phyloP scores from a whole-genome alignment of 1,140 invertebrate genomes.

The Sweltsa coloradensis region DNA sequence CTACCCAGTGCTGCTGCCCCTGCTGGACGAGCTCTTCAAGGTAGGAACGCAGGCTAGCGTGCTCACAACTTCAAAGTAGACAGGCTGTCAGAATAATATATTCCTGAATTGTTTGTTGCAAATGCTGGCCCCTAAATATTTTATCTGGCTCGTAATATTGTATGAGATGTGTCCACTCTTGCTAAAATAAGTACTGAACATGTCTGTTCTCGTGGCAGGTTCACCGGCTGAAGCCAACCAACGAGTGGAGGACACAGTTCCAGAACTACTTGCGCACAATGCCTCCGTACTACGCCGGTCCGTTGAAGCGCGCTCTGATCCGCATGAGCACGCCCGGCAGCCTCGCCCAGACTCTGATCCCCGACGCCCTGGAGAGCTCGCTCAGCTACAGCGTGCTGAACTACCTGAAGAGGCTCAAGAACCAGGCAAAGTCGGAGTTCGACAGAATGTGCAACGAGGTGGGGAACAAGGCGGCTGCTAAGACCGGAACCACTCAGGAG shows the following conservation, averaged over 20 bases:
- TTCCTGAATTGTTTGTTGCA: too few species aligned
- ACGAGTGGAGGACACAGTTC: constrained; percentile 83
- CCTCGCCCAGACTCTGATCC: constrained; percentile 68
- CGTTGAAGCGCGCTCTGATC: constrained; percentile 76
- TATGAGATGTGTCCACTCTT: too few species aligned
- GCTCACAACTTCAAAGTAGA: too few species aligned
- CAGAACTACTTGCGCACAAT: constrained; percentile 89
- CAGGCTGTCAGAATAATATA: too few species aligned
- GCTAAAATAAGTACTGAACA: too few species aligned
- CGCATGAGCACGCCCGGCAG: constrained; percentile 77
- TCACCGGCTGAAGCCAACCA: constrained; percentile 79
- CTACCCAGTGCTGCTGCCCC: constrained; percentile 85
- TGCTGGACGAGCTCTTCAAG: constrained; percentile 87
- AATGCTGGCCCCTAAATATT: too few species aligned
- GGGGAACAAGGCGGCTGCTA: constrained; percentile 24
- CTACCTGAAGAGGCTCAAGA: constrained; percentile 91
- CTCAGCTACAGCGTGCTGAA: constrained; percentile 87
- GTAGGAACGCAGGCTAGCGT: too few species aligned
- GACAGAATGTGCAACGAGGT: constrained; percentile 75
- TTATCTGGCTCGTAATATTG: too few species aligned
- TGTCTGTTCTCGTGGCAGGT: too few species aligned
- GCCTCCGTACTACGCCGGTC: constrained; percentile 92
- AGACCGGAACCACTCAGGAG: constrained; percentile 34
- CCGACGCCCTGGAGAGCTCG: constrained; percentile 85
- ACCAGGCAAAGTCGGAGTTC: constrained; percentile 90